Percentiles rank a stretch among this genome's conserved stretches.
These are phyloP conservation scores for Hydrotaea diabolus DNA, from an alignment of 2,888 invertebrate species.

Conservation along the genomic window DNA sequence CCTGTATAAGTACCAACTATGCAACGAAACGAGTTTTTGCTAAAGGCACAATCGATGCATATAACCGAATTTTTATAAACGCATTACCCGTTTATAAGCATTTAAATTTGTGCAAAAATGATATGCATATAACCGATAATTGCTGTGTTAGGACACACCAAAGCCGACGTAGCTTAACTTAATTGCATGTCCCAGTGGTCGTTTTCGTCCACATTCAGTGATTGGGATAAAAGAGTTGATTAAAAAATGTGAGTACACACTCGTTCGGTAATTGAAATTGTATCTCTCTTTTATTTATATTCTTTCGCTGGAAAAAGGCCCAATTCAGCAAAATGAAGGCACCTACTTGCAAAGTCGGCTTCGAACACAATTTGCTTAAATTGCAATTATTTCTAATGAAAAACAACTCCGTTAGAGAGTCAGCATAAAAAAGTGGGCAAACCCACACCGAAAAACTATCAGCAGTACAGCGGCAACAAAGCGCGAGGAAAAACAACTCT, in stretches of 20 bases:
- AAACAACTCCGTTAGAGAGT: conserved; percentile 47
- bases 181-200: no score
- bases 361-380: conserved; percentile 57
- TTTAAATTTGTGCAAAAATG: no score
- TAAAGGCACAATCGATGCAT: no score
- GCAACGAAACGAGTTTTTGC: no score
- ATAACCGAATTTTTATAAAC: no score
- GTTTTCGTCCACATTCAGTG: not conserved
- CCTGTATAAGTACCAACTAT: no score
- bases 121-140: no score
- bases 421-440: not conserved
- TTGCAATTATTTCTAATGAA: conserved; percentile 63
- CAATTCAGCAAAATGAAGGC: not conserved
- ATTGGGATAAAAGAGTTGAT: not conserved
- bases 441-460: conserved; percentile 20
- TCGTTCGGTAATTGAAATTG: not conserved
- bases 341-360: not conserved
- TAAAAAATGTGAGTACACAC: no score
- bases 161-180: no score
- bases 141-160: no score
- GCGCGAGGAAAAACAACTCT: not conserved
- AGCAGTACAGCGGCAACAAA: conserved; percentile 4
- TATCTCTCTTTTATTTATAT: not conserved
- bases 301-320: not conserved
- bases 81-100: no score